A percentile compares a stretch with the other conserved stretches of the same genome.
Evolutionary conservation across 2,113 vertebrate genomes (phyloP).

Genomic region (Elaphurus davidianus): DNA sequence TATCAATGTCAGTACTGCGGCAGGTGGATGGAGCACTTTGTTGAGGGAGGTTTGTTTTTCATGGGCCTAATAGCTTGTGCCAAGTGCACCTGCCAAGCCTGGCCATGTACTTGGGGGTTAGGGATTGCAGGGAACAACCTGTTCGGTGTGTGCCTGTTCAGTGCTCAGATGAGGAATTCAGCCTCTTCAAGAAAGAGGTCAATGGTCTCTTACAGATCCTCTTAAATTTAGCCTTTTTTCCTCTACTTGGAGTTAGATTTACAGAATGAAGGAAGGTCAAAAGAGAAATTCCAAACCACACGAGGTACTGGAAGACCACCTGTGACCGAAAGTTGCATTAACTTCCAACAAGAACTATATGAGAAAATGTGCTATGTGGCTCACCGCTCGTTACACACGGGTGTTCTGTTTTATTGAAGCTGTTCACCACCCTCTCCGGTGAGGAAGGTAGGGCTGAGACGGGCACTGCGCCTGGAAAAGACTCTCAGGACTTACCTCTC

Average conservation of each 20-base stretch:
- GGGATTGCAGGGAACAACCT: not conserved
- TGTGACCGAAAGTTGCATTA: not conserved
- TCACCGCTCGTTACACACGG: not conserved
- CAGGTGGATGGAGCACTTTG: not conserved
- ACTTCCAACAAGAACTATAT: not conserved
- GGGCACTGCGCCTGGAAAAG: not conserved
- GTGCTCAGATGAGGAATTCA: not conserved
- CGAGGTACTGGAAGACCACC: not conserved
- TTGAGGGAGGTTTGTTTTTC: not conserved
- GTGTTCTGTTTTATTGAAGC: not conserved
- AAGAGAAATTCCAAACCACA: not conserved
- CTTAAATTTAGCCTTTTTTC: not conserved
- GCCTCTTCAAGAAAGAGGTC: not conserved
- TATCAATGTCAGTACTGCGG: not conserved
- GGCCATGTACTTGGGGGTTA: accelerated
- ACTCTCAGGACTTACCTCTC: not conserved
- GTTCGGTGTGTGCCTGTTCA: not conserved
- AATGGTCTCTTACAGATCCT: not conserved
- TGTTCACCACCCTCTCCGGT: not conserved
- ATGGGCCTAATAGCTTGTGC: not conserved
- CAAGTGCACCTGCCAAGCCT: not conserved
- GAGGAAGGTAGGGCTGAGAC: not conserved
- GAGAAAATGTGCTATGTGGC: not conserved
- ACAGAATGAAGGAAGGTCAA: not conserved
- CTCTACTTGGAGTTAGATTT: not conserved